Conservation (phyloP, 1,140 invertebrate genomes). For the Achroia grisella region DNA sequence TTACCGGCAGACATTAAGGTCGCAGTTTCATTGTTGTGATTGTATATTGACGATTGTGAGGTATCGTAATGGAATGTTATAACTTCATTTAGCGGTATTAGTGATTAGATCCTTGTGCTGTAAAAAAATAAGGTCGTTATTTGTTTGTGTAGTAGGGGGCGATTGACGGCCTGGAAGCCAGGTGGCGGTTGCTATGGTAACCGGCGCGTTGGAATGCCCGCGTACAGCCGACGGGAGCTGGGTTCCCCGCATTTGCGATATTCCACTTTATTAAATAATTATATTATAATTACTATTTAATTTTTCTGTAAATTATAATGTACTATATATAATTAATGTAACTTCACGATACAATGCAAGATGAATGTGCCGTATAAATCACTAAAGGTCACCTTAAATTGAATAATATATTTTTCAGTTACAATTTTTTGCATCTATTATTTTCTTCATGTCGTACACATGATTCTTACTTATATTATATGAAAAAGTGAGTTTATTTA, state of each 20-base stretch:
- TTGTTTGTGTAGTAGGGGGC: slow-evolving; percentile 26
- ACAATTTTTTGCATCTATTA: no score
- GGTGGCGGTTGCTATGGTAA: slow-evolving; percentile 56
- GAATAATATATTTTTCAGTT: not conserved
- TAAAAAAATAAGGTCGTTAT: slow-evolving; percentile 41
- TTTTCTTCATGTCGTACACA: no score
- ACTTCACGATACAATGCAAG: not conserved
- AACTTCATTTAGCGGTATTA: slow-evolving; percentile 54
- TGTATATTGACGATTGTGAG: slow-evolving; percentile 48
- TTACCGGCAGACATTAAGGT: slow-evolving; percentile 60
- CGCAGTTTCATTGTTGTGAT: slow-evolving; percentile 65
- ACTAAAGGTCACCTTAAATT: not conserved
- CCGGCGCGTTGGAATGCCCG: slow-evolving; percentile 54
- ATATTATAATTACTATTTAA: slow-evolving; percentile 7
- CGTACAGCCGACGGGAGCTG: slow-evolving; percentile 27
- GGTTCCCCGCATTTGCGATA: slow-evolving; percentile 43
- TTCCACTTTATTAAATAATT: slow-evolving; percentile 53
- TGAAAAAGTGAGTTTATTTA: no score
- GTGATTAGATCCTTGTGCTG: slow-evolving; percentile 36
- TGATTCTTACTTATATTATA: no score
- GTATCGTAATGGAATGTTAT: slow-evolving; percentile 61
- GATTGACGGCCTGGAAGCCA: slow-evolving; percentile 25
- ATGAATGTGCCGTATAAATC: not conserved
- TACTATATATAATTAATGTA: not conserved
- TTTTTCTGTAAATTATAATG: not conserved